A percentile compares a stretch with the other conserved stretches of the same genome.
Conservation (phyloP, 92 coral and sea anemone species). For the Porites evermanni region DNA sequence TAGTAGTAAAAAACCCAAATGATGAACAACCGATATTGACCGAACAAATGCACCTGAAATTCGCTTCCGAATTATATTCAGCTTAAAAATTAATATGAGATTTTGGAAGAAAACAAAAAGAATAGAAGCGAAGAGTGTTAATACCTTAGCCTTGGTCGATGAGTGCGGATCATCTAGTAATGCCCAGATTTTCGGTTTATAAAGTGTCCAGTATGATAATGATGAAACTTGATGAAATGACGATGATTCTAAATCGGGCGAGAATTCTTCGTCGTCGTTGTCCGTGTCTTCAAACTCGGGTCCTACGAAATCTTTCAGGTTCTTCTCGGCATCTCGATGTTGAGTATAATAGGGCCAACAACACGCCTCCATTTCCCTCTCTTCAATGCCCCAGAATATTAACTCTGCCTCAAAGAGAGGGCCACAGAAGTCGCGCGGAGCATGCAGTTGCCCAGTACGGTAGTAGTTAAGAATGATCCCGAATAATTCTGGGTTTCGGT, state of each 20-base stretch:
- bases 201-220: constrained; percentile 65
- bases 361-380: constrained; percentile 97
- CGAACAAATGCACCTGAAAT: no score
- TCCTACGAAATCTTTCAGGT: constrained; percentile 90
- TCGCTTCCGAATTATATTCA: no score
- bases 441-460: constrained; percentile 94
- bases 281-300: constrained; percentile 92
- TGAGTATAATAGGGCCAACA: constrained; percentile 97
- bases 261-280: constrained; percentile 60
- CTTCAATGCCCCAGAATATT: constrained; percentile 97
- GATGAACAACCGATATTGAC: no score
- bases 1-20: no score
- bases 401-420: constrained; percentile 93
- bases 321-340: constrained; percentile 96
- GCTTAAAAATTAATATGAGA: no score
- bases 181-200: constrained; percentile 85
- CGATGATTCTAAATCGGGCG: constrained; percentile 51
- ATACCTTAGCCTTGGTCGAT: constrained; percentile 86
- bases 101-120: neutral
- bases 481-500: constrained; percentile 93
- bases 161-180: constrained; percentile 89
- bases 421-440: constrained; percentile 96
- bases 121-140: neutral
- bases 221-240: constrained; percentile 32
- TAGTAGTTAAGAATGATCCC: constrained; percentile 90